Percentiles rank a stretch among this genome's conserved stretches.
Evolutionary conservation across 2,888 invertebrate species (phyloP).

Genomic region (Osmoderma eremita): DNA sequence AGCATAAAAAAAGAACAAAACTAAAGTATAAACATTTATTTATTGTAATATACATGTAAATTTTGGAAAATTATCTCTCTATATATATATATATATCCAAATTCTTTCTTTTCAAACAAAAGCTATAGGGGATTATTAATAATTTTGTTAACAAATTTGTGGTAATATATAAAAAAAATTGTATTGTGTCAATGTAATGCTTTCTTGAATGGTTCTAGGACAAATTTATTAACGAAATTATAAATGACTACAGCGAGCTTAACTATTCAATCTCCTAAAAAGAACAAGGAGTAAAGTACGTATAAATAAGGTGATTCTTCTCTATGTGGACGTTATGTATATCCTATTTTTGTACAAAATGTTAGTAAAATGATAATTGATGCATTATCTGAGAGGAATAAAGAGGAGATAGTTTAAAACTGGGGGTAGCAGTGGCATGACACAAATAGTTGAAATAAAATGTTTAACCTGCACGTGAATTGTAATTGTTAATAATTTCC

Average conservation of each 20-base stretch:
- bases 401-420: too few species aligned
- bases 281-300: not conserved
- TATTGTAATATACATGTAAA: constrained; percentile 26
- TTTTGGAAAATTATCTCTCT: constrained; percentile 25
- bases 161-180: too few species aligned
- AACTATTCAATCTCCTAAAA: not conserved
- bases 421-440: not conserved
- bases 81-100: constrained; percentile 8
- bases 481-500: not conserved
- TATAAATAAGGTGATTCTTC: not conserved
- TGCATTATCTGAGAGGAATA: too few species aligned
- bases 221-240: too few species aligned
- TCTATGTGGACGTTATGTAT: too few species aligned
- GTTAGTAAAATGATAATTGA: too few species aligned
- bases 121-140: constrained; percentile 8
- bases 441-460: not conserved
- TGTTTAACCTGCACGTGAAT: constrained; percentile 9
- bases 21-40: constrained; percentile 38
- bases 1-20: constrained; percentile 2
- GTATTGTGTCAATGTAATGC: too few species aligned
- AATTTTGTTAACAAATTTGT: not conserved
- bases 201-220: too few species aligned
- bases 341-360: too few species aligned
- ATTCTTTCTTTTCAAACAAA: constrained; percentile 11
- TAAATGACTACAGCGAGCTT: too few species aligned